These are phyloP conservation scores for Chironomus striatipennis DNA, from an alignment of 1,140 invertebrate genomes.

Conservation along the genomic window DNA sequence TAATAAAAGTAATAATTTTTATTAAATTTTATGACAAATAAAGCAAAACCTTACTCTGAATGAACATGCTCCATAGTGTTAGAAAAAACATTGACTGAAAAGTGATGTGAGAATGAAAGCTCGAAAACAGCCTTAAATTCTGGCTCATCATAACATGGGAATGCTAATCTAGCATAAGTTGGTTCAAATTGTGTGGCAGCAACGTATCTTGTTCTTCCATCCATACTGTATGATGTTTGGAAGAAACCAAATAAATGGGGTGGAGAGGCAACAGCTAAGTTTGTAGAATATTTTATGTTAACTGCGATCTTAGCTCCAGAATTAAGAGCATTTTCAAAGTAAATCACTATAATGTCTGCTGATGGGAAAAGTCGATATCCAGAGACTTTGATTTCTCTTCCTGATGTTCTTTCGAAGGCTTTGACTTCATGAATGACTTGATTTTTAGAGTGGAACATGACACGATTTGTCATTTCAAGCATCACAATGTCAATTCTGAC, in stretches of 20 bases:
- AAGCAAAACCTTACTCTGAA: not conserved
- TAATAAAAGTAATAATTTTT: too few relatives aligned
- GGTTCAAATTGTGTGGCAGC: conserved; percentile 73
- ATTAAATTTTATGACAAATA: too few relatives aligned
- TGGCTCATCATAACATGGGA: conserved; percentile 89
- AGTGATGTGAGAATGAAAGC: conserved; percentile 51
- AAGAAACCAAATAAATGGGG: not conserved
- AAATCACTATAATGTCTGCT: not conserved
- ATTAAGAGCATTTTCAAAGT: not conserved
- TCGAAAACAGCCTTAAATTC: conserved; percentile 63
- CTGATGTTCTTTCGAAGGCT: not conserved
- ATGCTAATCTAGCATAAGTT: conserved; percentile 66
- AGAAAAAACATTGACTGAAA: conserved; percentile 54
- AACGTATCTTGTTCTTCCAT: conserved; percentile 33
- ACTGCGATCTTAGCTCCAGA: not conserved
- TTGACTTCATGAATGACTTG: not conserved
- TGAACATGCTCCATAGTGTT: conserved; percentile 49
- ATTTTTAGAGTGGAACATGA: not conserved
- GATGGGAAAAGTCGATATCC: not conserved
- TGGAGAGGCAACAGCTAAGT: not conserved
- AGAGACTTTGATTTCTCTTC: not conserved
- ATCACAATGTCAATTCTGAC: not conserved
- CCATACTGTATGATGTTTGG: not conserved
- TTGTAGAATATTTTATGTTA: not conserved
- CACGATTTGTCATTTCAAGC: not conserved